Evolutionary conservation across 1,140 invertebrate species (phyloP), one percentile per base, ranked within the genome.

Genomic region (Sycophaga agraensis): DNA sequence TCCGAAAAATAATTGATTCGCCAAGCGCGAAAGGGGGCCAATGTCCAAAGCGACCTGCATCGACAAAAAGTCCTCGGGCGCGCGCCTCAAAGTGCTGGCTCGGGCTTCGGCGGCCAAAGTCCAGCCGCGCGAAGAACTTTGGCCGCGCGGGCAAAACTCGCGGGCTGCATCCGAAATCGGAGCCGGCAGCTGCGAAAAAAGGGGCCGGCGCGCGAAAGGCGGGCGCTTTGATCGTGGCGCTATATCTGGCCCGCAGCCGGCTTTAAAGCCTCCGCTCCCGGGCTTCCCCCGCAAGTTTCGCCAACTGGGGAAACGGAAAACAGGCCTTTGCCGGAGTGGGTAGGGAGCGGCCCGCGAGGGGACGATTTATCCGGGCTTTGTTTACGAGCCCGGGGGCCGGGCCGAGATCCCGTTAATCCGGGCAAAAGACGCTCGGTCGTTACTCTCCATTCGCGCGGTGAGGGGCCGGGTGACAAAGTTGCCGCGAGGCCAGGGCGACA

Each of bases 361-460:
- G 66, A 68, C 70, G 67, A 72, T 73, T 73, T 73, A 73, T 72
- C 68, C 63, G 65, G 66, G 67, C 71, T 69, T 72, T 73, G 69
- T 73, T 73, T 73, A 72, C 69, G 70, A 69, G 66, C 57, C 49
- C 63, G 24, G 57, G 62, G 48, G 43, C 39, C 43, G 31, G 39
- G 21, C 17, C 14, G 4, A 56, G 37, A 63, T 40, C 26, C 54
- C 54, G 64, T 72, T 70, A 72, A 71, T 70, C 70, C 65, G 62
- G 42, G 61, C 63, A 63, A 70, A 68, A 71, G 65, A 70, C 55
- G 40, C 12, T 35, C 28, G 59, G 57, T 70, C 54, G 63, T 63
- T 64, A 63, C 53, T 66, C 55, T 61, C 62, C 60, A 63, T 69
- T 67, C 4, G 31, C 16, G 8, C 11, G 26, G 7, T 37, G 22